A percentile compares a stretch with the other conserved stretches of the same genome.
phyloP scores from a whole-genome alignment of 2,888 invertebrate species.

The Schrankia costaestrigalis region DNA sequence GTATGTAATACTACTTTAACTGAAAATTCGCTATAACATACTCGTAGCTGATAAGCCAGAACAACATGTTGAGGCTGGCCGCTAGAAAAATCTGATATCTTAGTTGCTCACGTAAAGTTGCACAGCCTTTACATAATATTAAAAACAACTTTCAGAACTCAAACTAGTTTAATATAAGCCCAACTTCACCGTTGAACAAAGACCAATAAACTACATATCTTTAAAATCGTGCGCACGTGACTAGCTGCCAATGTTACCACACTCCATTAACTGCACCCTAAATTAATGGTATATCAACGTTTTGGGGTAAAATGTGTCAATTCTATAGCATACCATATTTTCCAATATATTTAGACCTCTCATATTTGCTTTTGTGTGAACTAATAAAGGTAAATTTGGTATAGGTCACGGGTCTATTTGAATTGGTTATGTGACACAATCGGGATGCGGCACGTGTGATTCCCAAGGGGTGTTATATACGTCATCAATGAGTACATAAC shows the following conservation, averaged over 20 bases:
- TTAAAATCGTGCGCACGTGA: conserved; percentile 54
- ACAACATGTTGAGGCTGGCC: no score
- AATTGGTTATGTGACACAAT: conserved; percentile 42
- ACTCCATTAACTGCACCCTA: conserved; percentile 57
- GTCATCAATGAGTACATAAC: conserved; percentile 34
- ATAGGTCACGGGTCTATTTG: conserved; percentile 26
- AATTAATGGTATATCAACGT: conserved; percentile 40
- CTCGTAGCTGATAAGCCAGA: no score
- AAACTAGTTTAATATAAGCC: no score
- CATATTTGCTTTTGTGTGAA: conserved; percentile 4
- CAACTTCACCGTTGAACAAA: conserved; percentile 18
- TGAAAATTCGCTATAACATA: no score
- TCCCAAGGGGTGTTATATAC: conserved; percentile 39
- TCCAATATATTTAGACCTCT: conserved; percentile 39
- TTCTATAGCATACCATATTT: conserved; percentile 32
- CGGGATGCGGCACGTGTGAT: conserved; percentile 48
- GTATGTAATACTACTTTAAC: no score
- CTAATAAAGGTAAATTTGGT: not conserved
- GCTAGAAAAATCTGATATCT: no score
- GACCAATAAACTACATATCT: conserved; percentile 35
- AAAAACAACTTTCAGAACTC: no score
- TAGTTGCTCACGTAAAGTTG: no score
- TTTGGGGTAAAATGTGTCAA: conserved; percentile 60
- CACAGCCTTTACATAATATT: no score
- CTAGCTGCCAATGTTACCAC: conserved; percentile 46